A percentile compares a stretch with the other conserved stretches of the same genome.
Evolutionary conservation across 1,140 invertebrate species (phyloP).

Genomic region (Amyelois transitella): DNA sequence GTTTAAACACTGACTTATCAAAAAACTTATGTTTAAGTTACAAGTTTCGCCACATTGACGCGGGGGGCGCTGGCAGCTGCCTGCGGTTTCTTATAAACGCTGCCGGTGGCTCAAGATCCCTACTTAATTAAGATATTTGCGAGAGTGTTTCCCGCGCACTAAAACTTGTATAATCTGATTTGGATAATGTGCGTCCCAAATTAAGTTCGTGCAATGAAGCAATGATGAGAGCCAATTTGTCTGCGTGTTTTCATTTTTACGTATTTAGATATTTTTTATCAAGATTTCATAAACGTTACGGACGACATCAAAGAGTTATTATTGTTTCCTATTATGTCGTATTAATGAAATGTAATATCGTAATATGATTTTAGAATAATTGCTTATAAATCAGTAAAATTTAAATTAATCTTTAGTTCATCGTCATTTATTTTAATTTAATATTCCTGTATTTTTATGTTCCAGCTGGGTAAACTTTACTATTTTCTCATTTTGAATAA

Average conservation of each 20-base stretch:
- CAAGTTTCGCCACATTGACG: constrained; percentile 48
- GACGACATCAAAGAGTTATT: too few species aligned
- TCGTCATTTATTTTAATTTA: too few species aligned
- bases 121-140: constrained; percentile 24
- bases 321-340: too few species aligned
- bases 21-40: constrained; percentile 72
- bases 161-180: constrained; percentile 21
- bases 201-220: constrained; percentile 6
- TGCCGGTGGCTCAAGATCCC: constrained; percentile 7
- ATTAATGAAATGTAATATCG: too few species aligned
- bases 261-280: too few species aligned
- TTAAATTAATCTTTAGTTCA: too few species aligned
- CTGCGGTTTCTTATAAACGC: constrained; percentile 10
- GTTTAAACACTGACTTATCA: constrained; percentile 72
- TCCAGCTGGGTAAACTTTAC: too few species aligned
- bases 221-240: not conserved
- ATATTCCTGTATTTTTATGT: too few species aligned
- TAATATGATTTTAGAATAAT: too few species aligned
- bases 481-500: too few species aligned
- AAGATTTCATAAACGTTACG: too few species aligned
- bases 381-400: too few species aligned
- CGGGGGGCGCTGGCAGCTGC: constrained; percentile 9
- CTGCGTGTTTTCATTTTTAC: not conserved
- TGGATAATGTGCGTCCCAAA: constrained; percentile 18
- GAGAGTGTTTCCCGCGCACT: constrained; percentile 14